phyloP scores from a whole-genome alignment of 2,797 vertebrate species.

The Ataeniobius toweri region DNA sequence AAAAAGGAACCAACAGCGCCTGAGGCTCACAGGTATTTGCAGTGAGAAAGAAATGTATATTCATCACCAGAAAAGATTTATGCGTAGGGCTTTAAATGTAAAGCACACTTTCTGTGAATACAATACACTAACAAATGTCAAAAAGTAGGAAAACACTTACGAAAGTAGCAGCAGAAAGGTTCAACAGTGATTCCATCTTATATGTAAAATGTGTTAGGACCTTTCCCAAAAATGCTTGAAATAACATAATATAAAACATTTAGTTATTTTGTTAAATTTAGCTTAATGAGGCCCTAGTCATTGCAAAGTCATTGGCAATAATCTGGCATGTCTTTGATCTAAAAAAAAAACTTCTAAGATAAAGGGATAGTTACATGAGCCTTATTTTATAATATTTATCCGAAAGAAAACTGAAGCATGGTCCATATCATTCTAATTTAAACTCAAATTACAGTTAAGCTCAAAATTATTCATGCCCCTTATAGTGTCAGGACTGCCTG shows the following conservation, averaged over 20 bases:
- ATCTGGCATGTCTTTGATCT: not conserved
- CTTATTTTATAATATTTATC: too few relatives aligned
- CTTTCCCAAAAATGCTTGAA: not conserved
- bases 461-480: too few relatives aligned
- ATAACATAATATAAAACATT: not conserved
- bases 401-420: too few relatives aligned
- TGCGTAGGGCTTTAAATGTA: not conserved
- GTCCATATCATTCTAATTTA: too few relatives aligned
- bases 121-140: not conserved
- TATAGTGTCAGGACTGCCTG: too few relatives aligned
- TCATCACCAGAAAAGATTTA: not conserved
- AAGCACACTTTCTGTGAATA: too few relatives aligned
- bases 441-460: too few relatives aligned
- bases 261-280: not conserved
- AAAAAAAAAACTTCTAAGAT: not conserved
- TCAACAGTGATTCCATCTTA: not conserved
- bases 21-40: slow-evolving; percentile 31
- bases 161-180: not conserved
- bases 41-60: not conserved
- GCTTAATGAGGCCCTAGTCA: too few relatives aligned
- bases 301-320: not conserved
- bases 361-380: too few relatives aligned
- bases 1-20: slow-evolving; percentile 42
- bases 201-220: too few relatives aligned
- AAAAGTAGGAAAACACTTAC: not conserved